phyloP scores from a whole-genome alignment of 2,888 invertebrate genomes.

The Plagiodera versicolora region DNA sequence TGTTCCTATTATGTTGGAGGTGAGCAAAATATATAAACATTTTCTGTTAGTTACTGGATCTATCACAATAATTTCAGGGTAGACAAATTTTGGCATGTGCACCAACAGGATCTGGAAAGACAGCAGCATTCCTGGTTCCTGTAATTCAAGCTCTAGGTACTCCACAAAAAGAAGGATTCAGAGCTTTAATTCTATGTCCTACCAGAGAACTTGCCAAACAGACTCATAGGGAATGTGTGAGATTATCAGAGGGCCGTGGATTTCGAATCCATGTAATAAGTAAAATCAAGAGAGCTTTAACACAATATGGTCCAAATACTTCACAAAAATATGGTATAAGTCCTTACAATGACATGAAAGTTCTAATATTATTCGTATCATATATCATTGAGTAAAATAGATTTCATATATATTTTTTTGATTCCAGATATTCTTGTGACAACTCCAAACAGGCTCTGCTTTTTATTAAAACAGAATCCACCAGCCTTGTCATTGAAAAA shows the following conservation, averaged over 20 bases:
- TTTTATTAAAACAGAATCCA: conserved; percentile 77
- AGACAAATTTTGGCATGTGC: conserved; percentile 91
- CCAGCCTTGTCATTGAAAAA: conserved; percentile 71
- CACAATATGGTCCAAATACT: conserved; percentile 73
- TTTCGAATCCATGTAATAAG: conserved; percentile 77
- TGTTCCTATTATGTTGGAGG: conserved; percentile 83
- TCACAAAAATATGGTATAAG: conserved; percentile 73
- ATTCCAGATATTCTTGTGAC: conserved; percentile 84
- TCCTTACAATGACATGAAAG: neutral
- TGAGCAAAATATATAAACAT: conserved; percentile 42
- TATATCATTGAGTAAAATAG: too few relatives aligned
- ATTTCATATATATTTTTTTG: too few relatives aligned
- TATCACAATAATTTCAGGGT: conserved; percentile 55
- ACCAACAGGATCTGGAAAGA: conserved; percentile 97
- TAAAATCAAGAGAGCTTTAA: conserved; percentile 73
- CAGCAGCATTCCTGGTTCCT: conserved; percentile 90
- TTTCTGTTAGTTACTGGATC: too few relatives aligned
- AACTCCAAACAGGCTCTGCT: conserved; percentile 91
- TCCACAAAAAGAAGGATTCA: conserved; percentile 73
- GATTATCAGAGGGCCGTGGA: conserved; percentile 73
- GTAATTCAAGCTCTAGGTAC: conserved; percentile 75
- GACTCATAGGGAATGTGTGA: conserved; percentile 78
- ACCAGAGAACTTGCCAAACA: conserved; percentile 93
- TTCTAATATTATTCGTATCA: too few relatives aligned
- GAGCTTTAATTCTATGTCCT: conserved; percentile 88